A percentile compares a stretch with the other conserved stretches of the same genome.
phyloP scores from a whole-genome alignment of 2,113 vertebrate species.

The Channa maculata region DNA sequence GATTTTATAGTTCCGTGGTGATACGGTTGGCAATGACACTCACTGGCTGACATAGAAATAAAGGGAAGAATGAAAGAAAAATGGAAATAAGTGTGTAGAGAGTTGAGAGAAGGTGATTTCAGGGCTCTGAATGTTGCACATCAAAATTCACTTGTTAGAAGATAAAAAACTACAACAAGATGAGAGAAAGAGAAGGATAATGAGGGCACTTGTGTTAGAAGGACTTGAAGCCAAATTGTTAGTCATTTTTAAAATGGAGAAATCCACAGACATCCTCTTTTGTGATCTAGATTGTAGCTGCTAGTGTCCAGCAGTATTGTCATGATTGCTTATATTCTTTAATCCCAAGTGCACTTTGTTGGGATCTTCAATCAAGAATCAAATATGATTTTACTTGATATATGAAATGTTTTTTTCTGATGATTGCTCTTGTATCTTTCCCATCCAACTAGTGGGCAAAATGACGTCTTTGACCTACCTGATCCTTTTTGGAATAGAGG shows the following conservation, averaged over 20 bases:
- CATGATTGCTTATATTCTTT: neutral
- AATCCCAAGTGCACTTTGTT: neutral
- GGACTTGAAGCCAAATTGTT: neutral
- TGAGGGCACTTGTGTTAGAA: slow-evolving; percentile 12
- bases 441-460: no score
- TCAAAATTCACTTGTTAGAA: slow-evolving; percentile 2
- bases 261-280: neutral
- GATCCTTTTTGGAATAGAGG: neutral
- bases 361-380: neutral
- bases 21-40: neutral
- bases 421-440: neutral
- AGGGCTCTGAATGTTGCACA: slow-evolving; percentile 12
- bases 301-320: slow-evolving; percentile 4
- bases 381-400: neutral
- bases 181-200: neutral
- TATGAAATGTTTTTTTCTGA: neutral
- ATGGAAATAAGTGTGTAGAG: neutral
- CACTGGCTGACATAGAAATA: neutral
- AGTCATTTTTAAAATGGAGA: slow-evolving; percentile 9
- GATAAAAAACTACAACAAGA: neutral
- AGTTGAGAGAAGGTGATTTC: slow-evolving; percentile 23
- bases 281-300: neutral
- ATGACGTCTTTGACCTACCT: neutral
- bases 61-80: neutral
- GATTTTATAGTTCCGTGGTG: slow-evolving; percentile 13